phyloP scores from a whole-genome alignment of 2,113 vertebrate genomes.

The Limanda limanda region DNA sequence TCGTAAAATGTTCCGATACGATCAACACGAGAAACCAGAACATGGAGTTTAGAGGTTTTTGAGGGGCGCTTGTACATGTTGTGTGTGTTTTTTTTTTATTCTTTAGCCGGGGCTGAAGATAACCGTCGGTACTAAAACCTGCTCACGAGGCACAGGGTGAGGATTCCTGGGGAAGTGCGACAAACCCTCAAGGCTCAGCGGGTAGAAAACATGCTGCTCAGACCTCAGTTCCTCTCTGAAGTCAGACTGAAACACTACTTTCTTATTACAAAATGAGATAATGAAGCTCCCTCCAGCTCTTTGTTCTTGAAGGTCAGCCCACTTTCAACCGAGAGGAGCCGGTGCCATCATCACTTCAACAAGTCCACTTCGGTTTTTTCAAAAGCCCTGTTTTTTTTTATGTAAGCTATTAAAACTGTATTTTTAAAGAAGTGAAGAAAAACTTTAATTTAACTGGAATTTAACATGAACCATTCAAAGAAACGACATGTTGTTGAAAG shows the following conservation, averaged over 20 bases:
- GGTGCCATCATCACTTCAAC: background rate
- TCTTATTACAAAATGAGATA: background rate
- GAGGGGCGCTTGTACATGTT: conserved; percentile 39
- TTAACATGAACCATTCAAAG: too few species aligned
- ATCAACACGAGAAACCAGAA: conserved; percentile 69
- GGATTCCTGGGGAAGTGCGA: conserved; percentile 71
- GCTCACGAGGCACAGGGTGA: conserved; percentile 58
- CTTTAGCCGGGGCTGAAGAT: conserved; percentile 78
- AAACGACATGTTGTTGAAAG: too few species aligned
- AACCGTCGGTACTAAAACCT: conserved; percentile 62
- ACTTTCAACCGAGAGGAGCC: background rate
- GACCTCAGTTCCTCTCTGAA: background rate
- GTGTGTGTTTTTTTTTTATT: conserved; percentile 64
- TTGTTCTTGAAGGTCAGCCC: background rate
- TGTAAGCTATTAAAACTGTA: too few species aligned
- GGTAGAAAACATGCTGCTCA: background rate
- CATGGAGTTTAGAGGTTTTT: conserved; percentile 32
- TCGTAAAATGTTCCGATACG: conserved; percentile 77
- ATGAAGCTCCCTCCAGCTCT: background rate
- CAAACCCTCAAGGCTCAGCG: conserved; percentile 20
- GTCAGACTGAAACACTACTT: background rate
- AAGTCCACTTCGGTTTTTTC: too few species aligned
- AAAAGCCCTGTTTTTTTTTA: too few species aligned
- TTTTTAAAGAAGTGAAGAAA: too few species aligned
- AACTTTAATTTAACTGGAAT: too few species aligned